Evolutionary conservation across 1,140 invertebrate genomes (phyloP).

Genomic region (Drosophila setifemur): DNA sequence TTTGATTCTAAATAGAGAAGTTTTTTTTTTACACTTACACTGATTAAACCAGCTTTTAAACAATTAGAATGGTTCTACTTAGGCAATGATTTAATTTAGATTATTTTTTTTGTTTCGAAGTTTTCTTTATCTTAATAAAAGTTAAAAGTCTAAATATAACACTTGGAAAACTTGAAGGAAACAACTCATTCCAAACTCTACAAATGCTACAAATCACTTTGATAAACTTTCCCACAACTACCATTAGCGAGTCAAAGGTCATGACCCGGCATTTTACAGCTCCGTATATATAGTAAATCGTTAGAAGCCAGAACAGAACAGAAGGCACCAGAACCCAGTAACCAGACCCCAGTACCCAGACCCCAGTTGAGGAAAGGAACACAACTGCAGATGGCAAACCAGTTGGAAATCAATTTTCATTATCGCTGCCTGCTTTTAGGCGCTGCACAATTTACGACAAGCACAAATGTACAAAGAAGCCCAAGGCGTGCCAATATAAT

Average conservation of each 20-base stretch:
- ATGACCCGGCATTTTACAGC: conserved; percentile 9
- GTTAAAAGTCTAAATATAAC: no score
- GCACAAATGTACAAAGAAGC: conserved; percentile 44
- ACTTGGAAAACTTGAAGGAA: no score
- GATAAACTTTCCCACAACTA: neutral
- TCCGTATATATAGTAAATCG: conserved; percentile 10
- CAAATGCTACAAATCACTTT: no score
- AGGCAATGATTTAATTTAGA: no score
- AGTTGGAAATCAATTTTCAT: conserved; percentile 66
- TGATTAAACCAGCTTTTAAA: no score
- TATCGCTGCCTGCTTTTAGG: conserved; percentile 64
- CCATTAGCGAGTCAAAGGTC: neutral
- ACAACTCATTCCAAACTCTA: no score
- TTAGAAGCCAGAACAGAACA: conserved; percentile 7
- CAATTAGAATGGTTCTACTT: no score
- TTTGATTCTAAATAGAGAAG: no score
- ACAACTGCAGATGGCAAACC: conserved; percentile 13
- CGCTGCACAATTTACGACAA: conserved; percentile 41
- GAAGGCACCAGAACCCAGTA: neutral
- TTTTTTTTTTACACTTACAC: no score
- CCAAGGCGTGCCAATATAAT: conserved; percentile 70
- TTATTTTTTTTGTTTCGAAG: no score
- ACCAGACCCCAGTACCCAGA: neutral
- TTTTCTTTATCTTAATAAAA: no score
- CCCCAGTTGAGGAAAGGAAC: neutral